phyloP scores from a whole-genome alignment of 2,797 vertebrate genomes.

The Aeoliscus strigatus region DNA sequence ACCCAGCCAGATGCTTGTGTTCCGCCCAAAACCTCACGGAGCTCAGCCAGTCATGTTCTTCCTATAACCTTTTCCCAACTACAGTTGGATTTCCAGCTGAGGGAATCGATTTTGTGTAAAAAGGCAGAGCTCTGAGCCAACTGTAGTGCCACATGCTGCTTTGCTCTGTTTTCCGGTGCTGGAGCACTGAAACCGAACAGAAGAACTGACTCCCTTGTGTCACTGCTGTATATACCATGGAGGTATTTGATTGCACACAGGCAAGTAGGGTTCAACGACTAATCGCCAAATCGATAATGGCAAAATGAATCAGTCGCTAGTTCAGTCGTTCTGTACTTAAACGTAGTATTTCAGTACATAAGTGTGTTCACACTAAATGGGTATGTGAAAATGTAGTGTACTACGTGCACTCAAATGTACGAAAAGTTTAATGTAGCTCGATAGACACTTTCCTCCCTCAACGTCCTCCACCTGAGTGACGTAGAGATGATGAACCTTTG shows the following conservation, averaged over 20 bases:
- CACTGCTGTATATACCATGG: slow-evolving; percentile 3
- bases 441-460: too few relatives aligned
- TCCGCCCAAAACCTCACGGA: slow-evolving; percentile 20
- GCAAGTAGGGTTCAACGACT: slow-evolving; percentile 62
- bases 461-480: too few relatives aligned
- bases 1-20: slow-evolving; percentile 7
- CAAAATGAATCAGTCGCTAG: too few relatives aligned
- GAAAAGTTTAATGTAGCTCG: too few relatives aligned
- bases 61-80: slow-evolving; percentile 3
- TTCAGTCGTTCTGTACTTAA: too few relatives aligned
- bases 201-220: slow-evolving; percentile 22
- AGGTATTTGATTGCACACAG: slow-evolving; percentile 71
- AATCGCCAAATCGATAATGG: too few relatives aligned
- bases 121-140: slow-evolving; percentile 23
- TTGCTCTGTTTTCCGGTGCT: slow-evolving; percentile 27
- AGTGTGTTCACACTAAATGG: too few relatives aligned
- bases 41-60: slow-evolving; percentile 23
- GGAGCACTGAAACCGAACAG: slow-evolving; percentile 29
- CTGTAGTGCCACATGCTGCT: slow-evolving; percentile 20
- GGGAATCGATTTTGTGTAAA: slow-evolving; percentile 38
- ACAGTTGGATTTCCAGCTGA: slow-evolving; percentile 29
- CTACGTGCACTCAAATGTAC: too few relatives aligned
- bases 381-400: too few relatives aligned
- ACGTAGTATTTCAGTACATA: too few relatives aligned
- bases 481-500: too few relatives aligned